phyloP scores from a whole-genome alignment of 1,140 invertebrate genomes.

The Heterodera carotae region DNA sequence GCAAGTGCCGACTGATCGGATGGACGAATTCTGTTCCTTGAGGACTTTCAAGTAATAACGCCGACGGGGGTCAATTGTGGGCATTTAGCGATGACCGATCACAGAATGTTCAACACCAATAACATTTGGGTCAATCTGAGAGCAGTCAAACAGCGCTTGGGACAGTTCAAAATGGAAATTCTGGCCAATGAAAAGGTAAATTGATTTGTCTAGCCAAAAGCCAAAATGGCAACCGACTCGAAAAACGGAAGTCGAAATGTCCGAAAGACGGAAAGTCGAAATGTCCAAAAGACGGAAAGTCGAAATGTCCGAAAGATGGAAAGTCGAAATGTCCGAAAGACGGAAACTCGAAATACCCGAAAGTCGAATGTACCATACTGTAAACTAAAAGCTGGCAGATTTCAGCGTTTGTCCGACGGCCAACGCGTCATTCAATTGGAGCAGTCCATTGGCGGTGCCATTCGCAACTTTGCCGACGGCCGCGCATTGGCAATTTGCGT shows the following conservation, averaged over 20 bases:
- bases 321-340: no score
- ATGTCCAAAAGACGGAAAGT: no score
- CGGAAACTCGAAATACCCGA: no score
- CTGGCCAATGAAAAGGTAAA: constrained; percentile 71
- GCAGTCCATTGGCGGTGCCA: constrained; percentile 60
- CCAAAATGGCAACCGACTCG: constrained; percentile 5
- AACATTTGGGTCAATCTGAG: constrained; percentile 93
- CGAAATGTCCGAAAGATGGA: no score
- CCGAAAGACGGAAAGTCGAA: no score
- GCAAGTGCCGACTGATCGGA: constrained; percentile 93
- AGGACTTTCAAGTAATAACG: constrained; percentile 83
- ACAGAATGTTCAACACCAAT: constrained; percentile 94
- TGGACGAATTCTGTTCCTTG: constrained; percentile 98
- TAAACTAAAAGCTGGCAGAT: constrained; percentile 5
- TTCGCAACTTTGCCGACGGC: constrained; percentile 43
- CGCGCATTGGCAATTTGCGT: constrained; percentile 48
- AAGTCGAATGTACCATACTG: no score
- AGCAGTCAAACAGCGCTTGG: constrained; percentile 82
- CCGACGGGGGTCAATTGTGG: not conserved
- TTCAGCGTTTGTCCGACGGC: constrained; percentile 52
- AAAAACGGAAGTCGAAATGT: no score
- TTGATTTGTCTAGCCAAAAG: constrained; percentile 2
- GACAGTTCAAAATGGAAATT: constrained; percentile 88
- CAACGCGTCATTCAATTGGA: constrained; percentile 59
- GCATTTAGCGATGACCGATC: constrained; percentile 39